phyloP scores from a whole-genome alignment of 2,797 vertebrate species.

The Sorex maritimensis region DNA sequence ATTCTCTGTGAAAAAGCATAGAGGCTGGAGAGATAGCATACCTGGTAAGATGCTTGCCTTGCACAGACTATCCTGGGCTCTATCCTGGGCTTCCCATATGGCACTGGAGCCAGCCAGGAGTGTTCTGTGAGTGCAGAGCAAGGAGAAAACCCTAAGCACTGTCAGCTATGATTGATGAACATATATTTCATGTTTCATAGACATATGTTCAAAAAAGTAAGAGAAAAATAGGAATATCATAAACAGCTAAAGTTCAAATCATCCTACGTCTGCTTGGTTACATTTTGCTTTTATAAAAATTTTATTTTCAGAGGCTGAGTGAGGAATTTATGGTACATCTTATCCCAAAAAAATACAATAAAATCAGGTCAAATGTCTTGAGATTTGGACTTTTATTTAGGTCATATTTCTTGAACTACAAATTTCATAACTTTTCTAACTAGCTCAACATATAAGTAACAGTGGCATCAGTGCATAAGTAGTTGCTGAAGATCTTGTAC shows the following conservation, averaged over 20 bases:
- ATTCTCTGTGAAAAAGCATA: not conserved
- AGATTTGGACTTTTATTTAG: conserved; percentile 82
- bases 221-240: too few species aligned
- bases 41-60: not conserved
- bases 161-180: too few species aligned
- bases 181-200: too few species aligned
- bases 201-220: too few species aligned
- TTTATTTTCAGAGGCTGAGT: conserved; percentile 22
- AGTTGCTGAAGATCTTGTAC: conserved; percentile 80
- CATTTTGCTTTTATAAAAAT: conserved; percentile 9
- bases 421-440: conserved; percentile 80
- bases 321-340: conserved; percentile 67
- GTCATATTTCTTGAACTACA: conserved; percentile 79
- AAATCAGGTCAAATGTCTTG: conserved; percentile 22
- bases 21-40: not conserved
- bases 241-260: too few species aligned
- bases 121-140: too few species aligned
- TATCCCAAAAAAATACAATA: not conserved
- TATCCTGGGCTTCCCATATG: too few species aligned
- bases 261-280: not conserved
- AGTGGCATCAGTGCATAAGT: conserved; percentile 59
- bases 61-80: too few species aligned
- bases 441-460: conserved; percentile 76
- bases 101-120: too few species aligned
- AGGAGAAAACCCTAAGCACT: too few species aligned